Percentiles rank a stretch among this genome's conserved stretches.
phyloP scores from a whole-genome alignment of 2,888 invertebrate species.

The Andrena camellia region DNA sequence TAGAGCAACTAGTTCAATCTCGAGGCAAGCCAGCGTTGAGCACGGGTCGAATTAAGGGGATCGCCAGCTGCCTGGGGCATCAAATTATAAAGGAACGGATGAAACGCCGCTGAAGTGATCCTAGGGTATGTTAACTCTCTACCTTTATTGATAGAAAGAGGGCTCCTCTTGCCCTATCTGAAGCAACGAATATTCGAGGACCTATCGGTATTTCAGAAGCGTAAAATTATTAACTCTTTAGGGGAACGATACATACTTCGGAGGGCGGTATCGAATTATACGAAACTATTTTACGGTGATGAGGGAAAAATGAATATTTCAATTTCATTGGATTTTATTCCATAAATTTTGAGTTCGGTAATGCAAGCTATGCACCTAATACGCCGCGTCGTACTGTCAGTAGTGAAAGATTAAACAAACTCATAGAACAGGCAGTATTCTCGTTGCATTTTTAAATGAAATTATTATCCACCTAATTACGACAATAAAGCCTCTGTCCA shows the following conservation, averaged over 20 bases:
- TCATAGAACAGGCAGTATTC: not conserved
- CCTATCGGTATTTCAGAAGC: not conserved
- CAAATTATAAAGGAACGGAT: conserved; percentile 18
- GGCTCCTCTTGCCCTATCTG: not conserved
- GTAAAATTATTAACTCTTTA: conserved; percentile 2
- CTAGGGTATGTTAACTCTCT: not conserved
- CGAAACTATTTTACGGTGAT: conserved; percentile 2
- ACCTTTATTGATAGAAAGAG: conserved; percentile 2
- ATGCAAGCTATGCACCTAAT: too few relatives aligned
- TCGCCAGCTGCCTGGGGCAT: not conserved
- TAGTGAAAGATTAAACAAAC: too few relatives aligned
- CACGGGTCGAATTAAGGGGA: conserved; percentile 13
- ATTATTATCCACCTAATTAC: too few relatives aligned
- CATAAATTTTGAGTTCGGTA: too few relatives aligned
- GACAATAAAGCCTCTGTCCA: too few relatives aligned
- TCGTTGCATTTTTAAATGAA: not conserved
- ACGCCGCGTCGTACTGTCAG: too few relatives aligned
- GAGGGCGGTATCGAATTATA: not conserved
- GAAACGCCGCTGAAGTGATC: conserved; percentile 9
- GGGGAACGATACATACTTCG: not conserved
- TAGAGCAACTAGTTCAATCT: not conserved
- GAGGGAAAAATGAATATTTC: not conserved
- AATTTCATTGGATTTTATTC: not conserved
- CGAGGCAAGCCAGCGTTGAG: conserved; percentile 4
- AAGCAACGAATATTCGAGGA: conserved; percentile 7